phyloP scores from a whole-genome alignment of 2,113 vertebrate species.

The Piaya cayana region DNA sequence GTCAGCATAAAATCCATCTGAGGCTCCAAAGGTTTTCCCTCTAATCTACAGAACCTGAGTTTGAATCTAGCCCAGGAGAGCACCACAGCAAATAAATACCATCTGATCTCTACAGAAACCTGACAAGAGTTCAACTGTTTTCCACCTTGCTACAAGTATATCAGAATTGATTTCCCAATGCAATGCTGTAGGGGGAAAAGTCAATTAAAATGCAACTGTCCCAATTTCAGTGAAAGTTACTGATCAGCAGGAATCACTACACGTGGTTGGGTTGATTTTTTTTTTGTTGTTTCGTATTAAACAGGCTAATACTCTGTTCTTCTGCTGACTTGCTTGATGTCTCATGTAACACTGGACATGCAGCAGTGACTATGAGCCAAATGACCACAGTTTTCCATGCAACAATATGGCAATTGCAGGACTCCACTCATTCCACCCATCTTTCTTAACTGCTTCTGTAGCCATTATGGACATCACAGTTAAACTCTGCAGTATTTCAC shows the following conservation, averaged over 20 bases:
- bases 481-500: neutral
- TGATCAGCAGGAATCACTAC: constrained; percentile 60
- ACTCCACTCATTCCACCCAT: neutral
- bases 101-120: constrained; percentile 70
- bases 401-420: neutral
- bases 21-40: constrained; percentile 41
- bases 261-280: constrained; percentile 15
- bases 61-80: constrained; percentile 60
- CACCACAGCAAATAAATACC: constrained; percentile 72
- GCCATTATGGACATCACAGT: neutral
- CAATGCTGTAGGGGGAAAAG: constrained; percentile 60
- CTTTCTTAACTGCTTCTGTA: constrained; percentile 26
- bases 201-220: constrained; percentile 79
- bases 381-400: neutral
- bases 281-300: neutral
- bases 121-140: constrained; percentile 67
- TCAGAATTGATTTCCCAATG: constrained; percentile 57
- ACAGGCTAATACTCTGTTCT: neutral
- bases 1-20: constrained; percentile 59
- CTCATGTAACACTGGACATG: neutral
- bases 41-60: constrained; percentile 61
- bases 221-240: constrained; percentile 67
- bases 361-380: neutral
- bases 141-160: constrained; percentile 55
- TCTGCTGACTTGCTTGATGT: neutral